A percentile compares a stretch with the other conserved stretches of the same genome.
Evolutionary conservation across 2,113 vertebrate genomes (phyloP).

Genomic region (Phalacrocorax carbo): DNA sequence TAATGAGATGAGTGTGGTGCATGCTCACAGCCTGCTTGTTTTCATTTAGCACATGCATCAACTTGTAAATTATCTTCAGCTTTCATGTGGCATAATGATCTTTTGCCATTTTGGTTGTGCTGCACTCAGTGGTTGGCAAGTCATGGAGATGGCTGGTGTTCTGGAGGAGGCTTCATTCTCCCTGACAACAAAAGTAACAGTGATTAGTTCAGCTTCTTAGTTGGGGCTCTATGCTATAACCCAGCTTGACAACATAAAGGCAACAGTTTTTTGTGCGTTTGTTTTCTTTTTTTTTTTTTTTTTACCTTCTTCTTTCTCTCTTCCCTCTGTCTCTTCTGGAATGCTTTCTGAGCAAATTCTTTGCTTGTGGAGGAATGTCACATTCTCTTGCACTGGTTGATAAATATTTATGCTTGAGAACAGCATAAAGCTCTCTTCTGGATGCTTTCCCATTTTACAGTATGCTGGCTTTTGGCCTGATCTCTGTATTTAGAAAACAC

Average conservation of each 20-base stretch:
- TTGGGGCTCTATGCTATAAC: constrained; percentile 34
- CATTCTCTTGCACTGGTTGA: constrained; percentile 56
- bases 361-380: constrained; percentile 47
- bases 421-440: constrained; percentile 60
- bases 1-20: constrained; percentile 79
- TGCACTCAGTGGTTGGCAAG: constrained; percentile 18
- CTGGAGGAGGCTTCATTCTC: constrained; percentile 39
- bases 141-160: constrained; percentile 1
- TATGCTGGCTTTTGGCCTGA: constrained; percentile 65
- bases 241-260: constrained; percentile 51
- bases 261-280: neutral
- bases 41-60: constrained; percentile 46
- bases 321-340: constrained; percentile 3
- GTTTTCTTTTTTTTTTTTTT: neutral
- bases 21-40: constrained; percentile 46
- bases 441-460: constrained; percentile 65
- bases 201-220: constrained; percentile 68
- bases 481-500: constrained; percentile 65
- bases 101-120: constrained; percentile 56
- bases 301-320: neutral
- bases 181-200: constrained; percentile 44
- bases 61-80: constrained; percentile 60
- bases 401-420: constrained; percentile 72
- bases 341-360: constrained; percentile 63
- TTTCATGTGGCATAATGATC: neutral